phyloP scores from a whole-genome alignment of 2,888 invertebrate species.

The Drepana falcataria region DNA sequence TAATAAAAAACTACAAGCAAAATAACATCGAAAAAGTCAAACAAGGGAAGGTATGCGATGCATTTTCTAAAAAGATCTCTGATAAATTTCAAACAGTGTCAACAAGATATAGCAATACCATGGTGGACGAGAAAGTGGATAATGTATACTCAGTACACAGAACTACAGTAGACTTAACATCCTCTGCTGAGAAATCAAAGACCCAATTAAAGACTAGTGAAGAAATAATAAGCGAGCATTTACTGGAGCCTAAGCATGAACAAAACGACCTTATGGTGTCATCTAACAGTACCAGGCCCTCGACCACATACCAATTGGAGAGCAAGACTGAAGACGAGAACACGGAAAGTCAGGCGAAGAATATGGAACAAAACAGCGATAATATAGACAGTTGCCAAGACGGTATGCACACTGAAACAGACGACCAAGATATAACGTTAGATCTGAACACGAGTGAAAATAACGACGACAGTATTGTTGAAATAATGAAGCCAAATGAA shows the following conservation, averaged over 20 bases:
- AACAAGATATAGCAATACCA: slow-evolving; percentile 42
- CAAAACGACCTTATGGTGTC: slow-evolving; percentile 12
- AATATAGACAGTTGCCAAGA: slow-evolving; percentile 3
- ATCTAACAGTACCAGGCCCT: slow-evolving; percentile 11
- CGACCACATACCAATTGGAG: slow-evolving; percentile 8
- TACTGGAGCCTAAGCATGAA: slow-evolving; percentile 8
- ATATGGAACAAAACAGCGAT: neutral
- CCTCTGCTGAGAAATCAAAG: slow-evolving; percentile 27
- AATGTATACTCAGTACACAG: slow-evolving; percentile 40
- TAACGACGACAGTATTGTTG: slow-evolving; percentile 11
- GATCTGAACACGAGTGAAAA: slow-evolving; percentile 19
- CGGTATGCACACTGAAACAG: slow-evolving; percentile 16
- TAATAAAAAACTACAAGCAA: slow-evolving; percentile 48
- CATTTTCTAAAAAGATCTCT: slow-evolving; percentile 45
- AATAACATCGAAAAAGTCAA: slow-evolving; percentile 13
- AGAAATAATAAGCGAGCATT: slow-evolving; percentile 10
- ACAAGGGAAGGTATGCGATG: slow-evolving; percentile 11
- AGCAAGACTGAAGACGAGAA: slow-evolving; percentile 14
- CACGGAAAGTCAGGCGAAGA: neutral
- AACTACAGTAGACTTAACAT: slow-evolving; percentile 38
- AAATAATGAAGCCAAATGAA: slow-evolving; percentile 19
- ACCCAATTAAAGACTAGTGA: slow-evolving; percentile 8
- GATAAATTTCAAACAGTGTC: slow-evolving; percentile 55
- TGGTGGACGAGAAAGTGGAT: slow-evolving; percentile 22
- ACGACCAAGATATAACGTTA: slow-evolving; percentile 16